These are phyloP conservation scores for Anoncus sp. DNA, from an alignment of 2,888 invertebrate species.

Conservation along the genomic window DNA sequence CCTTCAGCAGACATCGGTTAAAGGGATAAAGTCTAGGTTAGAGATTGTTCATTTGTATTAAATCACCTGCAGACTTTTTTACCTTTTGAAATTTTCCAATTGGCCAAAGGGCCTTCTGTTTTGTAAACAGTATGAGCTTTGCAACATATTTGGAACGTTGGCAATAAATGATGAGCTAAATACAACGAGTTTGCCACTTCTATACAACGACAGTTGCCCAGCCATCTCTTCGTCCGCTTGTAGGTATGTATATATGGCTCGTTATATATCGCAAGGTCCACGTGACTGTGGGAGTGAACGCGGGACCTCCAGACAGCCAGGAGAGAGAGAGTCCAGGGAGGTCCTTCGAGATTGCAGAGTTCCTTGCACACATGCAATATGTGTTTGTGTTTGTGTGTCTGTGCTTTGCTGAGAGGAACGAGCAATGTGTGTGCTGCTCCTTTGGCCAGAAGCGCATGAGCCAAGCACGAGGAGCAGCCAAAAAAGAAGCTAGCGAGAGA, in stretches of 20 bases:
- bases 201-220: too few species aligned
- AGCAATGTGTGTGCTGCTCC: background rate
- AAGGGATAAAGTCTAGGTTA: too few species aligned
- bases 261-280: constrained; percentile 32
- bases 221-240: background rate
- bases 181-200: too few species aligned
- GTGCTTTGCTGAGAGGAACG: constrained; percentile 5
- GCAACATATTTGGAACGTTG: too few species aligned
- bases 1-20: too few species aligned
- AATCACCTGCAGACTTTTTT: background rate
- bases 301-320: constrained; percentile 71
- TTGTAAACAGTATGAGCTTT: too few species aligned
- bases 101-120: too few species aligned
- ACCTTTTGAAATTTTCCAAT: too few species aligned
- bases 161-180: too few species aligned
- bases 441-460: constrained; percentile 23
- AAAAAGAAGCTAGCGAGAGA: constrained; percentile 40
- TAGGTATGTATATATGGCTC: background rate
- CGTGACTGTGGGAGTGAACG: constrained; percentile 63
- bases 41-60: background rate
- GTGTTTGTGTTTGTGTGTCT: background rate
- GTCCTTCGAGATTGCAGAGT: constrained; percentile 69
- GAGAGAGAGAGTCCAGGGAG: constrained; percentile 78
- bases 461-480: constrained; percentile 56
- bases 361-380: constrained; percentile 4